phyloP scores from a whole-genome alignment of 2,888 invertebrate genomes.

The Teleiodes luculella region DNA sequence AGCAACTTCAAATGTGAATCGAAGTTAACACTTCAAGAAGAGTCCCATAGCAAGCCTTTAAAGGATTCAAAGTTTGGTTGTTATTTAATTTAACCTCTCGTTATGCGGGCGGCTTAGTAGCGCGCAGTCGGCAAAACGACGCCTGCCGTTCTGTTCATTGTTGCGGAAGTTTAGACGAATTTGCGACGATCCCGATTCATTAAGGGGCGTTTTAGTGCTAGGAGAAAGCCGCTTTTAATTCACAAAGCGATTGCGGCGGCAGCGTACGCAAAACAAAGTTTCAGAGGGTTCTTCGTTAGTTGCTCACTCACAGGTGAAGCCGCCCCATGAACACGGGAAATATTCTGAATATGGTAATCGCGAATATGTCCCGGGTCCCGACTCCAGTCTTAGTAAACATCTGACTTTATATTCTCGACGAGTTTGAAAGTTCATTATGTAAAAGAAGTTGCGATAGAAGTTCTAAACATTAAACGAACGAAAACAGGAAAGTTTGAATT shows the following conservation, averaged over 20 bases:
- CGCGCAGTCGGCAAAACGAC: conserved; percentile 54
- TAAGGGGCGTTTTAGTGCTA: conserved; percentile 65
- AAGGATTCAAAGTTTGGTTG: conserved; percentile 59
- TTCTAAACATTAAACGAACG: neutral
- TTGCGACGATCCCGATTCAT: conserved; percentile 71
- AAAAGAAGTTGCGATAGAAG: conserved; percentile 1
- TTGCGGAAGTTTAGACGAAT: conserved; percentile 72
- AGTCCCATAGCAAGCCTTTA: conserved; percentile 33
- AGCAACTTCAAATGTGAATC: conserved; percentile 56
- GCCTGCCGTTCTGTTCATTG: conserved; percentile 57
- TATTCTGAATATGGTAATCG: conserved; percentile 32
- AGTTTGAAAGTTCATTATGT: conserved; percentile 6
- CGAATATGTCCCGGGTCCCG: conserved; percentile 20
- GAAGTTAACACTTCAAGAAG: conserved; percentile 49
- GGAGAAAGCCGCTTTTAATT: conserved; percentile 63
- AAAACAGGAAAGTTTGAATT: neutral
- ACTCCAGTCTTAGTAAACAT: conserved; percentile 19
- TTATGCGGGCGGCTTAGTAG: conserved; percentile 61
- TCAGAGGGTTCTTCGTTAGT: conserved; percentile 67
- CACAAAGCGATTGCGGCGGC: conserved; percentile 63
- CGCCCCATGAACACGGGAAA: conserved; percentile 22
- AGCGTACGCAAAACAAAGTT: conserved; percentile 64
- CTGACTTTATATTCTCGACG: conserved; percentile 13
- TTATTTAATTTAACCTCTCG: conserved; percentile 73
- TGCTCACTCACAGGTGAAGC: conserved; percentile 53